Percentiles rank a stretch among this genome's conserved stretches.
Conservation (phyloP, 2,888 invertebrate genomes). For the Furcula furcula region DNA sequence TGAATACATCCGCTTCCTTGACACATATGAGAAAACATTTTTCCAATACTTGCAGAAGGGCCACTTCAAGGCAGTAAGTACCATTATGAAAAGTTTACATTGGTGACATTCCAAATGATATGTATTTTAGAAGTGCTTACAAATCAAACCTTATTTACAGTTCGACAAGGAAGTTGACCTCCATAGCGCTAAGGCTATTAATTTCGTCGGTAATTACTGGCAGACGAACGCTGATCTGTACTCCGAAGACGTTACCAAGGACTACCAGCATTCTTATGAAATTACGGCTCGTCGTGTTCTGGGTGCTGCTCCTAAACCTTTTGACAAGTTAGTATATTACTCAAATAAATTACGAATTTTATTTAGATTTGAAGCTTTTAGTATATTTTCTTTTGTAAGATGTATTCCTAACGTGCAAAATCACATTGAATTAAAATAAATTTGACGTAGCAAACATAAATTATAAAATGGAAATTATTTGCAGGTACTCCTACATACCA, state of each 20-base stretch:
- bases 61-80: constrained; percentile 81
- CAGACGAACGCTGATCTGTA: constrained; percentile 79
- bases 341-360: too few relatives aligned
- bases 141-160: constrained; percentile 32
- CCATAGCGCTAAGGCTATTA: constrained; percentile 66
- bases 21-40: constrained; percentile 80
- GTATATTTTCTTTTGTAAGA: too few relatives aligned
- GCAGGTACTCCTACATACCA: constrained; percentile 69
- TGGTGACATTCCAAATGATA: neutral
- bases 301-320: constrained; percentile 44
- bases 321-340: constrained; percentile 43
- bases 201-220: constrained; percentile 80
- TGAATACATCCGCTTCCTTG: constrained; percentile 78
- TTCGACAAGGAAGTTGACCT: constrained; percentile 58
- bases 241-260: constrained; percentile 45
- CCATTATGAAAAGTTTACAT: neutral
- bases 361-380: too few relatives aligned
- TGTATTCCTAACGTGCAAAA: too few relatives aligned
- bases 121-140: neutral
- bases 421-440: too few relatives aligned
- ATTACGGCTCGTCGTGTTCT: constrained; percentile 76
- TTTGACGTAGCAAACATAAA: too few relatives aligned
- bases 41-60: constrained; percentile 76
- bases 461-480: too few relatives aligned
- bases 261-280: constrained; percentile 79